Evolutionary conservation across 2,797 vertebrate species (phyloP), one percentile per base, ranked within the genome.

Genomic region (Hoplostethus atlanticus): DNA sequence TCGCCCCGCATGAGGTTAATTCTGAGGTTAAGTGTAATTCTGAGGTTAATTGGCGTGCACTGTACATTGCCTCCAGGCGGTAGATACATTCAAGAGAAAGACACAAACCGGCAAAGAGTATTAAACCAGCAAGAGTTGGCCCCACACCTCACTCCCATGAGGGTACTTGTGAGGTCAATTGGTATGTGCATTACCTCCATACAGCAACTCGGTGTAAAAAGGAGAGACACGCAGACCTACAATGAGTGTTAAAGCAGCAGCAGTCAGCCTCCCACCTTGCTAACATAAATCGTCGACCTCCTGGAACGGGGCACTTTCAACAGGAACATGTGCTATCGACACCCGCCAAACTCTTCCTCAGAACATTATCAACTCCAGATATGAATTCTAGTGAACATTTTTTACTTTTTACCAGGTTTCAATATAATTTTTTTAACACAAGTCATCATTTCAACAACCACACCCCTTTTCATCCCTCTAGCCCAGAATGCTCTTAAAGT

Each of bases 1-100:
- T 63, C 60, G 52, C 64, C 47, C 28, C 16, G 46, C 56, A 51
- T 61, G 73, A 74, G 71, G 64, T 77, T 68, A 56, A 66, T 65
- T 83, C 42, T 60, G 40, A 78, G 79, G 76, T 77, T 64, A 76
- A 46, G 61, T 66, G 73, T 80, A 66, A 77, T 76, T 69, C 71
- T 65, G 59, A 73, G 80, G 71, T 81, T 81, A 81, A 83, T 83
- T 76, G 52, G 76, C 68, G 65, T 79, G 81, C 77, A 82, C 64
- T 79, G 28, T 28, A 28, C 28, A 28, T 76, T 56, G 42, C 59
- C 76, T 63, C 60, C 54, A 72, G 73, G 68, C 64, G 64, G 50
- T 55, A 66, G 65, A 60, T 73, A 25, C 60, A 56, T 64, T 68
- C 15, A 62, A 64, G 34, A 68, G 47, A 73, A 67, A 68, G 1